Percentiles rank a stretch among this genome's conserved stretches.
Evolutionary conservation across 2,888 invertebrate genomes (phyloP).

Genomic region (Falcaria lacertinaria): DNA sequence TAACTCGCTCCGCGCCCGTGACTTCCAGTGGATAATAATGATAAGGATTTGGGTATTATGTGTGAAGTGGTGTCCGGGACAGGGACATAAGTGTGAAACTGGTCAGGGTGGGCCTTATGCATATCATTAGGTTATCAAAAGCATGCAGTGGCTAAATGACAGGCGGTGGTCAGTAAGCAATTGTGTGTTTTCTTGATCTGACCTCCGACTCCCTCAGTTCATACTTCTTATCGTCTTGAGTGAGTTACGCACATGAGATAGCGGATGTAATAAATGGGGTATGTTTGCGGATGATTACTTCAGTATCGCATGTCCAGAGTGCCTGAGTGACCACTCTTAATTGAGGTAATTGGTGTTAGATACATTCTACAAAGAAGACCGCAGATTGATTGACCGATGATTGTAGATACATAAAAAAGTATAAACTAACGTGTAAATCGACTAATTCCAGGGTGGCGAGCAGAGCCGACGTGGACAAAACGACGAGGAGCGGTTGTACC

Average conservation of each 20-base stretch:
- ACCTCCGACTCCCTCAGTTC: slow-evolving; percentile 57
- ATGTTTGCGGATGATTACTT: slow-evolving; percentile 59
- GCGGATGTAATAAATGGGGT: slow-evolving; percentile 71
- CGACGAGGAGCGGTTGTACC: slow-evolving; percentile 69
- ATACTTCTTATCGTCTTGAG: slow-evolving; percentile 53
- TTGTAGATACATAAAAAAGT: too few relatives aligned
- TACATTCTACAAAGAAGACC: neutral
- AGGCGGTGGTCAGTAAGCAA: slow-evolving; percentile 57
- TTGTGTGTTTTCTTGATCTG: slow-evolving; percentile 54
- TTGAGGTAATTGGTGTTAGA: slow-evolving; percentile 28
- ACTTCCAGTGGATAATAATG: slow-evolving; percentile 7
- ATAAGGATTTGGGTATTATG: slow-evolving; percentile 17
- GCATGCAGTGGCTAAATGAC: slow-evolving; percentile 61
- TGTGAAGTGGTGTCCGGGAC: slow-evolving; percentile 30
- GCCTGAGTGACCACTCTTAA: slow-evolving; percentile 37
- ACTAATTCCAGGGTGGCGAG: slow-evolving; percentile 64
- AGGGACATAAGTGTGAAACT: slow-evolving; percentile 34
- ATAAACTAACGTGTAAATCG: slow-evolving; percentile 6
- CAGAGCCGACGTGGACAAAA: slow-evolving; percentile 61
- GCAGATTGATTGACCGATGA: too few relatives aligned
- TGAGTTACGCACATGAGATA: slow-evolving; percentile 71
- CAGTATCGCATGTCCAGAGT: slow-evolving; percentile 55
- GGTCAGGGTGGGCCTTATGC: slow-evolving; percentile 48
- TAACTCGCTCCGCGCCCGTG: slow-evolving; percentile 9
- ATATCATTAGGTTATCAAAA: slow-evolving; percentile 60